These are phyloP conservation scores for Rutpela maculata DNA, from an alignment of 2,888 invertebrate genomes.

Conservation along the genomic window DNA sequence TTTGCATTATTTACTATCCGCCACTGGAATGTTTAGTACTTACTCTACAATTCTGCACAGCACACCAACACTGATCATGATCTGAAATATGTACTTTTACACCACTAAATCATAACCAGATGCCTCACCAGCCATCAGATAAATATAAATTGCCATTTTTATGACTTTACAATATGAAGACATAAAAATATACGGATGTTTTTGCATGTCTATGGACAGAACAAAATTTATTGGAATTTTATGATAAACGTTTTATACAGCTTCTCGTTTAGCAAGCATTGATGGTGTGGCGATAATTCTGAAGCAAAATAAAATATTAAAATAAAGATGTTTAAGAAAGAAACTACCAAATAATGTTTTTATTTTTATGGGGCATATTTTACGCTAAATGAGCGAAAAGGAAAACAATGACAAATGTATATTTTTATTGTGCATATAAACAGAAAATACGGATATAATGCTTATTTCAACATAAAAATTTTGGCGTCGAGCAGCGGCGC, in stretches of 20 bases:
- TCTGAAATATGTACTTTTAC: slow-evolving; percentile 51
- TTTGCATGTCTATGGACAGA: slow-evolving; percentile 38
- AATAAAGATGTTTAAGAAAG: slow-evolving; percentile 1
- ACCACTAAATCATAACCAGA: slow-evolving; percentile 52
- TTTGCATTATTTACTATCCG: background rate
- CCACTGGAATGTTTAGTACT: slow-evolving; percentile 38
- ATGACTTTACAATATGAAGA: slow-evolving; percentile 44
- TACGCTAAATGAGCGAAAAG: background rate
- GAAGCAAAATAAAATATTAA: background rate
- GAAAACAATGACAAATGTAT: background rate
- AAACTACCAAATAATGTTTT: background rate
- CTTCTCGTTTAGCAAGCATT: slow-evolving; percentile 14
- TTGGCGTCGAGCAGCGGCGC: background rate
- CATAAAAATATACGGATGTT: slow-evolving; percentile 35
- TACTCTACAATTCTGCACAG: slow-evolving; percentile 47
- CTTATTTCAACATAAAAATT: background rate
- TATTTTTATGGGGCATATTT: background rate
- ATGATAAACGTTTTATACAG: slow-evolving; percentile 34
- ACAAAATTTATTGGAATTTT: slow-evolving; percentile 37
- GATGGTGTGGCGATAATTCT: background rate
- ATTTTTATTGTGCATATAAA: background rate
- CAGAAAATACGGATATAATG: slow-evolving; percentile 2
- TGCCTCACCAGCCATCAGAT: slow-evolving; percentile 47
- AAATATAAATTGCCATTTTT: slow-evolving; percentile 54
- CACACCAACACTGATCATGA: slow-evolving; percentile 32